Conservation (phyloP, 2,888 invertebrate species). For the Nasonia oneida region DNA sequence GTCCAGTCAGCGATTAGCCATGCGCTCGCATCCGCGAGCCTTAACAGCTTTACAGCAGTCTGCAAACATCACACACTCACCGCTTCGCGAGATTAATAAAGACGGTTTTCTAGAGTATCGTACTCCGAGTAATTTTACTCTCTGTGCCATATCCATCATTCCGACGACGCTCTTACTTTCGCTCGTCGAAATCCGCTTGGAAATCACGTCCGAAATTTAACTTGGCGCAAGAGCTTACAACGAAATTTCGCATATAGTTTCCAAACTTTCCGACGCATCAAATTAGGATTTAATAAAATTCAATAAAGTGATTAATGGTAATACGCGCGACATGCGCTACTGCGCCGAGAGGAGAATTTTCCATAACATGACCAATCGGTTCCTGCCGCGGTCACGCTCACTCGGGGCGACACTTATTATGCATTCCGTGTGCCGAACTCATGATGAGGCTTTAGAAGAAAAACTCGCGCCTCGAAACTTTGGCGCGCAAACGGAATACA, state of each 20-base stretch:
- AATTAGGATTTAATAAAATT: conserved; percentile 6
- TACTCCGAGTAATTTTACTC: background rate
- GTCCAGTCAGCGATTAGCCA: background rate
- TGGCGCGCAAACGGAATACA: conserved; percentile 9
- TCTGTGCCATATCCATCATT: background rate
- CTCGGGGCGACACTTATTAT: conserved; percentile 20
- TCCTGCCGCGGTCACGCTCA: background rate
- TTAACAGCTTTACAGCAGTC: background rate
- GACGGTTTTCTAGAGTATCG: background rate
- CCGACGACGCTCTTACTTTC: background rate
- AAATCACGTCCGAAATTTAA: background rate
- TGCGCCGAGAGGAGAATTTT: background rate
- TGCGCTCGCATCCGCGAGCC: background rate
- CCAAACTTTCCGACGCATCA: background rate
- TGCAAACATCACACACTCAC: background rate
- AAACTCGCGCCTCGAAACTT: background rate
- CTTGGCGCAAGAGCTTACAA: background rate
- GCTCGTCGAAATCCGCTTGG: background rate
- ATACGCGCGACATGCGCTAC: background rate
- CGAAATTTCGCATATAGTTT: background rate
- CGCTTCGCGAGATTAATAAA: background rate
- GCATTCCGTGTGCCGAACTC: conserved; percentile 37
- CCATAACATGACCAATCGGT: conserved; percentile 24
- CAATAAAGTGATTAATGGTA: conserved; percentile 23
- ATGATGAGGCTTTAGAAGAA: conserved; percentile 26